Conservation (phyloP, 2,797 vertebrate species). For the Aselliscus stoliczkanus region DNA sequence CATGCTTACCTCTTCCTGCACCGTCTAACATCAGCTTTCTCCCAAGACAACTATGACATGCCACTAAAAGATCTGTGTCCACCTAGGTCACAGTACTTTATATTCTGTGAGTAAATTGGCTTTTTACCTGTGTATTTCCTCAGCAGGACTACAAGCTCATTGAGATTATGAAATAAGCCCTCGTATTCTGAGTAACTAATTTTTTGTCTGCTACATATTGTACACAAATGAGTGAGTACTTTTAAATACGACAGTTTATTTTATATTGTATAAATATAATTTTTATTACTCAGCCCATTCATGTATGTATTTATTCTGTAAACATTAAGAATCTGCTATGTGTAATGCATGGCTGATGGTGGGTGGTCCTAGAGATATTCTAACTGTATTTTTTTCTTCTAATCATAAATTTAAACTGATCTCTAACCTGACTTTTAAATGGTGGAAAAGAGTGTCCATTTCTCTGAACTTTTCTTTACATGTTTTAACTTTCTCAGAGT, state of each 20-base stretch:
- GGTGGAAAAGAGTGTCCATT: not conserved
- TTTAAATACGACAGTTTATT: conserved; percentile 17
- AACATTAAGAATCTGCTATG: conserved; percentile 6
- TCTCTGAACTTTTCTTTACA: not conserved
- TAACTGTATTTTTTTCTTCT: not conserved
- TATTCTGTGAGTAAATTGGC: not conserved
- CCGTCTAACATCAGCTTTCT: not conserved
- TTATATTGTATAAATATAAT: conserved; percentile 52
- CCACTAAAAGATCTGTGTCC: not conserved
- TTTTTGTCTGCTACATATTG: not conserved
- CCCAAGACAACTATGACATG: not conserved
- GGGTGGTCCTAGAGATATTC: conserved; percentile 3
- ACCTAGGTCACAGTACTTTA: not conserved
- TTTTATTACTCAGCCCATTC: conserved; percentile 53
- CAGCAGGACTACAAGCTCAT: not conserved
- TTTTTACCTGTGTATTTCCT: not conserved
- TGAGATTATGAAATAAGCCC: not conserved
- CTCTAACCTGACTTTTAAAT: conserved; percentile 28
- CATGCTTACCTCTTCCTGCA: not conserved
- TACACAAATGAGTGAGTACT: not conserved
- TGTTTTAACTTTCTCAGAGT: not conserved
- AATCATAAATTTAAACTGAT: conserved; percentile 25
- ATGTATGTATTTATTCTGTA: conserved; percentile 25
- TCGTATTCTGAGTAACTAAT: not conserved
- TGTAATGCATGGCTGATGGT: not conserved